phyloP scores from a whole-genome alignment of 2,797 vertebrate species.

The Benthosema pterotum region DNA sequence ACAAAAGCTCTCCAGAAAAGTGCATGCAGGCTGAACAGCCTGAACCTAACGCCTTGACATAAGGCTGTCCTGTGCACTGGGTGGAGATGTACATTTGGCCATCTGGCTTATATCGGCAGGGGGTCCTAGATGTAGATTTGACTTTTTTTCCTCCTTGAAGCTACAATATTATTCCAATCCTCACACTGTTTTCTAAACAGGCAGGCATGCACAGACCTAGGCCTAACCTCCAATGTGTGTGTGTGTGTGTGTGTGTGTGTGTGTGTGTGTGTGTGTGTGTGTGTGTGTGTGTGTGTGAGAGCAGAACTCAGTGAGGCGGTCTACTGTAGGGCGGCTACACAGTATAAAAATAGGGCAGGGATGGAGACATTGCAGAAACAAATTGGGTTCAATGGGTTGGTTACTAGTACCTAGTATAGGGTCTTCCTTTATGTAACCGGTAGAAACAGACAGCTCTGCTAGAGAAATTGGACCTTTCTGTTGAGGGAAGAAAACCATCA shows the following conservation, averaged over 20 bases:
- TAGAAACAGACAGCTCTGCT: conserved; percentile 34
- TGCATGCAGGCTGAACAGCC: background rate
- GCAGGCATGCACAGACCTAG: conserved; percentile 7
- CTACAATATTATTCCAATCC: conserved; percentile 17
- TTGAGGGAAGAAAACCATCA: too few relatives aligned
- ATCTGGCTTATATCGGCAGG: conserved; percentile 66
- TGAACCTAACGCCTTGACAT: conserved; percentile 34
- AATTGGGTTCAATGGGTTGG: background rate
- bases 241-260: too few relatives aligned
- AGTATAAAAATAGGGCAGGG: too few relatives aligned
- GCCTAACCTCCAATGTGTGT: conserved; percentile 14
- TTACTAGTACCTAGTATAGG: too few relatives aligned
- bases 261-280: too few relatives aligned
- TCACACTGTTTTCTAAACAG: conserved; percentile 36
- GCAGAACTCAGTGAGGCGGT: background rate
- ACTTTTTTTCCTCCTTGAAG: conserved; percentile 23
- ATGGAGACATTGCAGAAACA: too few relatives aligned
- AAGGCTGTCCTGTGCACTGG: conserved; percentile 25
- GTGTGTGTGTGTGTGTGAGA: background rate
- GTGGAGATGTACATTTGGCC: conserved; percentile 50
- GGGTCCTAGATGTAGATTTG: conserved; percentile 27
- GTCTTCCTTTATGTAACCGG: conserved; percentile 24
- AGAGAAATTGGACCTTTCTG: conserved; percentile 23
- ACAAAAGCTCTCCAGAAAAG: too few relatives aligned
- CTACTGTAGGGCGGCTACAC: conserved; percentile 34